Evolutionary conservation across 2,113 vertebrate species (phyloP).

Genomic region (Microcebus lehilahytsara): DNA sequence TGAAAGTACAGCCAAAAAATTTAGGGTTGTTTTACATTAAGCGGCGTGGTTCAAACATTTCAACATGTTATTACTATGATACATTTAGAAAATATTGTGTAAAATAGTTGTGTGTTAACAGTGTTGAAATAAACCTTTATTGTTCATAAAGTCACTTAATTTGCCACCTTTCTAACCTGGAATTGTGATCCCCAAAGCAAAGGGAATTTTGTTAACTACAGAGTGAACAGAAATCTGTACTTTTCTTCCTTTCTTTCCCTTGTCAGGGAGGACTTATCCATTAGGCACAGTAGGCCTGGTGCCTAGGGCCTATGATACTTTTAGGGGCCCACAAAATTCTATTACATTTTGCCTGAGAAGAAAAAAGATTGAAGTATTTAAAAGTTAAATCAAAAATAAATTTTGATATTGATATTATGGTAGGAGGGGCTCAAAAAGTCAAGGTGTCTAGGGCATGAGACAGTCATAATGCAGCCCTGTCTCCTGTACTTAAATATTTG

Average conservation of each 20-base stretch:
- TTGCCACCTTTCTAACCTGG: not conserved
- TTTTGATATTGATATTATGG: not conserved
- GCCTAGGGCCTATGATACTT: not conserved
- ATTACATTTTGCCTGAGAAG: not conserved
- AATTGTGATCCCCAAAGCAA: not conserved
- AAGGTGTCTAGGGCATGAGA: not conserved
- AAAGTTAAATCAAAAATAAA: not conserved
- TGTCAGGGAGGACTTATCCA: not conserved
- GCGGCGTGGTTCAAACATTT: not conserved
- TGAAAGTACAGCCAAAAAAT: not conserved
- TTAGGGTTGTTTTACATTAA: not conserved
- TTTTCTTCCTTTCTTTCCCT: not conserved
- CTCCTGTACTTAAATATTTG: not conserved
- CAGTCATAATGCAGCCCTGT: not conserved
- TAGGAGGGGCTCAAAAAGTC: not conserved
- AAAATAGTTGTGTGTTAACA: not conserved
- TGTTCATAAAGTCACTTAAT: constrained; percentile 11
- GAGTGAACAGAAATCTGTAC: not conserved
- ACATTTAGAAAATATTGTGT: not conserved
- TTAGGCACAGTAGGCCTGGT: not conserved
- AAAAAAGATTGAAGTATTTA: not conserved
- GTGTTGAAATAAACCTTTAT: not conserved
- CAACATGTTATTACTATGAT: not conserved
- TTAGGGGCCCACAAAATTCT: not conserved
- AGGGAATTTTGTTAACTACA: not conserved